A percentile compares a stretch with the other conserved stretches of the same genome.
Evolutionary conservation across 2,113 vertebrate species (phyloP).

Genomic region (Genyomyrus donnyi): DNA sequence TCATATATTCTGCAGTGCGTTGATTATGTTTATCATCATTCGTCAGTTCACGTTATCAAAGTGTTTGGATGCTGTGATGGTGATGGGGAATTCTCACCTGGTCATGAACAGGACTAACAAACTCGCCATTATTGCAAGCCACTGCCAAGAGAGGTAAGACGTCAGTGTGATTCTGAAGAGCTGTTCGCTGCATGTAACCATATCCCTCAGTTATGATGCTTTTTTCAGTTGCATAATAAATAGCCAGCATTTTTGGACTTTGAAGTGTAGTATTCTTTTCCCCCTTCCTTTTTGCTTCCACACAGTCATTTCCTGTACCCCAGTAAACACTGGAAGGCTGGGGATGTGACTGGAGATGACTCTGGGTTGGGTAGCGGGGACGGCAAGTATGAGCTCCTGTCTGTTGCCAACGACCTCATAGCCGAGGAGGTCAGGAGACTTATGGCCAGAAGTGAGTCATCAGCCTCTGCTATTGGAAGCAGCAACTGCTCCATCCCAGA

Average conservation of each 20-base stretch:
- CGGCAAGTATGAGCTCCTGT: slow-evolving; percentile 87
- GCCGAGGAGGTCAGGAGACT: slow-evolving; percentile 80
- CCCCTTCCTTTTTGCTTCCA: slow-evolving; percentile 1
- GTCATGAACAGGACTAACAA: slow-evolving; percentile 84
- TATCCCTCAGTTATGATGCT: background rate
- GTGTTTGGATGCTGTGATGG: slow-evolving; percentile 86
- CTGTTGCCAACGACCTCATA: slow-evolving; percentile 79
- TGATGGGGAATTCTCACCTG: slow-evolving; percentile 84
- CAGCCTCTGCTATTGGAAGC: background rate
- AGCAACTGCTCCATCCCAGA: background rate
- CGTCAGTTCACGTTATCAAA: slow-evolving; percentile 82
- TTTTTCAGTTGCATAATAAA: background rate
- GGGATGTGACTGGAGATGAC: slow-evolving; percentile 66
- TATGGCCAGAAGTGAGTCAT: slow-evolving; percentile 74
- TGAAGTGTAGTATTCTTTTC: background rate
- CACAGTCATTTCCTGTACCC: slow-evolving; percentile 86
- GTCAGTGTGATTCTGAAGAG: background rate
- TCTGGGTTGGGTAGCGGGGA: slow-evolving; percentile 68
- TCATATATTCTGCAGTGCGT: background rate
- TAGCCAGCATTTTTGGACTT: background rate
- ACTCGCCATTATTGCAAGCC: slow-evolving; percentile 84
- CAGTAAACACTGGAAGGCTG: slow-evolving; percentile 63
- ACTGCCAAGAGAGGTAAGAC: slow-evolving; percentile 83
- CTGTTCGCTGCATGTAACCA: background rate
- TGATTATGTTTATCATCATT: background rate